Evolutionary conservation across 2,888 invertebrate genomes (phyloP), one percentile per base, ranked within the genome.

Genomic region (Diarsia brunnea): DNA sequence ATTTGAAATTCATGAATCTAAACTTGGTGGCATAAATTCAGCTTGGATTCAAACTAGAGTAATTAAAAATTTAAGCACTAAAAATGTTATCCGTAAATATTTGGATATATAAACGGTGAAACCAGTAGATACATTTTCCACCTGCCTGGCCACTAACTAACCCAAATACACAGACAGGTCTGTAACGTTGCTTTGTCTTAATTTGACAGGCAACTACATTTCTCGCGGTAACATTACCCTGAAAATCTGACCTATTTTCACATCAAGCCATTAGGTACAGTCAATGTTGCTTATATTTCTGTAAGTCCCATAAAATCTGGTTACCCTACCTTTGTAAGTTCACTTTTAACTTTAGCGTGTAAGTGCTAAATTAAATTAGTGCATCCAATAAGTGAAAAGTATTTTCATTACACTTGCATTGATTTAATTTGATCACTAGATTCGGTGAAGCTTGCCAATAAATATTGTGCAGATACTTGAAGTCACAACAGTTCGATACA

Each of bases 171-270:
- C 65, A 47, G 69, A 71, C 58, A 70, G 65, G 31, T 55, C 47
- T 69, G 68, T 45, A 65, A 65, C 64, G 61, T 45, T 71, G 65
- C 47, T 69, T 76, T 53, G 63, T 58, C 38, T 69, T 74, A 73
- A 83, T 82, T 73, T 85, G 78, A 82, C 78, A 73, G 69, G 69
- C 45, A 55, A 68, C 64, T 77, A 74, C 67, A 82, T 87, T 82
- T 63, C 67, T 77, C 75, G 70, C 63, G 49, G 55, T 11, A 51
- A 58, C 31, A 81, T 78, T 68, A 53, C 68, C 70, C 69, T 49
- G 61, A 63, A 81, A 64, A 85, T 19, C 77, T 66, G 65, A 73
- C 58, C 70, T 55, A 67, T 53, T 77, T 84, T 14, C 27, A 66
- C 58, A 24, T 24, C 45, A 58, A 43, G 49, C 14, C 5, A 31